Evolutionary conservation across 2,888 invertebrate genomes (phyloP).

Genomic region (Trypoxylon attenuatum): DNA sequence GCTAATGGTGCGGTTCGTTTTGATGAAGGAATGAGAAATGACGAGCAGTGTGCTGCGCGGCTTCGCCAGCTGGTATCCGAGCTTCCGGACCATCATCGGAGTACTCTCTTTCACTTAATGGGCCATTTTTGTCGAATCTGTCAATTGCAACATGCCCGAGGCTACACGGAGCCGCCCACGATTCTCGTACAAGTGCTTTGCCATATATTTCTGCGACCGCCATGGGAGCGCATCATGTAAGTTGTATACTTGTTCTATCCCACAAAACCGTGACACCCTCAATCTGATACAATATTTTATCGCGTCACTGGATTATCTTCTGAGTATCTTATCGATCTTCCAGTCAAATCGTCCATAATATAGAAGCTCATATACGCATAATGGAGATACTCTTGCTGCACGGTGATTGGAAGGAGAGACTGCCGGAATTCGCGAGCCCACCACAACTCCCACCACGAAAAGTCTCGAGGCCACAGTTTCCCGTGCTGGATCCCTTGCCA

Average conservation of each 20-base stretch:
- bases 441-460: slow-evolving; percentile 81
- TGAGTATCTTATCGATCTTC: slow-evolving; percentile 56
- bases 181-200: slow-evolving; percentile 83
- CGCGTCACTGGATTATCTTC: slow-evolving; percentile 1
- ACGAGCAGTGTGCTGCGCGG: slow-evolving; percentile 77
- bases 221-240: slow-evolving; percentile 86
- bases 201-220: slow-evolving; percentile 84
- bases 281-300: not conserved
- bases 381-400: slow-evolving; percentile 82
- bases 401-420: slow-evolving; percentile 81
- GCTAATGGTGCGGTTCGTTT: too few relatives aligned
- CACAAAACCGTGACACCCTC: too few relatives aligned
- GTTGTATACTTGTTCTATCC: slow-evolving; percentile 57
- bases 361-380: slow-evolving; percentile 83
- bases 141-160: slow-evolving; percentile 80
- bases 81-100: slow-evolving; percentile 80
- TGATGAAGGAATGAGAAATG: slow-evolving; percentile 74
- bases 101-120: slow-evolving; percentile 81
- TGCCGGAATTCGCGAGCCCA: slow-evolving; percentile 81
- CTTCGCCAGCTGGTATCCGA: slow-evolving; percentile 78
- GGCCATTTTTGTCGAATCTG: slow-evolving; percentile 84
- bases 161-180: slow-evolving; percentile 80
- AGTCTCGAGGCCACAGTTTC: slow-evolving; percentile 75
- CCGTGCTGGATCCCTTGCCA: slow-evolving; percentile 65
- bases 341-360: slow-evolving; percentile 85